Base-by-base conservation (phyloP, 2,113 vertebrate species). In the Gobio gobio region DNA sequence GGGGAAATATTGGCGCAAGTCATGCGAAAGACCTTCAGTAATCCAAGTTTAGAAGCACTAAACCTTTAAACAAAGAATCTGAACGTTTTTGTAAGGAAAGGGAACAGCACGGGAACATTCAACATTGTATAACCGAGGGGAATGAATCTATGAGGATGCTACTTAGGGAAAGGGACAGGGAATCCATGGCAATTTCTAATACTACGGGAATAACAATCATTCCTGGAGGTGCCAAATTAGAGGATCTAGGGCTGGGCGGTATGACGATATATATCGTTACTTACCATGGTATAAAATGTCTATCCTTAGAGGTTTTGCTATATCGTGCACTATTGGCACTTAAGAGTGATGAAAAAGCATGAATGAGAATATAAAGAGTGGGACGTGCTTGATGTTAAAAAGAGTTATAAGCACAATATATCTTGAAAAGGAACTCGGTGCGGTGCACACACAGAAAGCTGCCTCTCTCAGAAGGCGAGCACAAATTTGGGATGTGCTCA, bases 141-240 rank as follows among this genome's bases (percentile, higher is more conserved):
- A 61, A 74, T 49, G 66, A 61, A 74, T 49, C 63, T 56, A 64
- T 33, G 4, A 49, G 58, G 45, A 84, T 26, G 43, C 83, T 58
- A 66, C 47, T 85, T 78, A 66, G 89, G 75, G 54, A 83, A 16
- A 88, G 83, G 75, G 33, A 22, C 26, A 61, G 33, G 36, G 77
- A 43, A 58, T 85, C 77, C 82, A 47, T 49, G 87, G 82, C 43
- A 73, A 82, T 51, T 83, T 66, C 82, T 87, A 78, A 75, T 66
- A 61, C 90, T 84, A 88, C 64, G 56, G 58, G 85, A 66, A 58
- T 58, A 73, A 40, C 83, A 84, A 78, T 87, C 26, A 88, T 80
- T 89, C 85, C 81, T 89, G 45, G 66, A 78, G 72, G 86, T 82
- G 54, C 63, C 78, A 45, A 88, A 81, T 26, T 26, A 76, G 47